Conservation (phyloP, 2,113 vertebrate genomes). For the Lepidothrix coronata region DNA sequence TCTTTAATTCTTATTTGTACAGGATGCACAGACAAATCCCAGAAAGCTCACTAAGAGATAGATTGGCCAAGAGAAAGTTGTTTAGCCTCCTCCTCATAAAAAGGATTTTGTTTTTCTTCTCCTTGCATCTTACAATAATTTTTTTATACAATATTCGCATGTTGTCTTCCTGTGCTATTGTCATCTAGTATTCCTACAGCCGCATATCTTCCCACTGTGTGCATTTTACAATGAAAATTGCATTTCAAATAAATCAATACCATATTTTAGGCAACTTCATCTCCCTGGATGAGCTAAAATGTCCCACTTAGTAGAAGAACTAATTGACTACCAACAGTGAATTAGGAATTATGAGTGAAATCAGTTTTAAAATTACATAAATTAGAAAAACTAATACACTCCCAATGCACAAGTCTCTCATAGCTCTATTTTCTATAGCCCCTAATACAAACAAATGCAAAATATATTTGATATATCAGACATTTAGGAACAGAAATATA, state of each 20-base stretch:
- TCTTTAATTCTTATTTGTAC: not conserved
- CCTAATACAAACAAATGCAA: not conserved
- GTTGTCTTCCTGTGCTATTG: not conserved
- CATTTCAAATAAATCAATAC: conserved; percentile 29
- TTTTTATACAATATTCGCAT: not conserved
- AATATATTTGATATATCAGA: not conserved
- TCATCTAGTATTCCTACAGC: not conserved
- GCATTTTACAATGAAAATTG: not conserved
- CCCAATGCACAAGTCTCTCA: not conserved
- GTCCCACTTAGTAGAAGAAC: not conserved
- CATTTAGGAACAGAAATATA: not conserved
- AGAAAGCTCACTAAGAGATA: not conserved
- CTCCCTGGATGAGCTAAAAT: not conserved
- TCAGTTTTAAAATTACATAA: conserved; percentile 3
- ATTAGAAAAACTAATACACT: not conserved
- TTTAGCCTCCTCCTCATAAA: not conserved
- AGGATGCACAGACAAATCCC: not conserved
- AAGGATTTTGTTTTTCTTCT: not conserved
- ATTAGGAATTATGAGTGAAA: conserved; percentile 4
- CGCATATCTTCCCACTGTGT: not conserved
- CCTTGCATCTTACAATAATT: not conserved
- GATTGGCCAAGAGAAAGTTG: not conserved
- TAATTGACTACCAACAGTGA: not conserved
- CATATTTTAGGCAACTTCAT: not conserved
- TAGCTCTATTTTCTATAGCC: not conserved